Evolutionary conservation across 2,888 invertebrate species (phyloP), one percentile per base, ranked within the genome.

Genomic region (Heliconius cydno): DNA sequence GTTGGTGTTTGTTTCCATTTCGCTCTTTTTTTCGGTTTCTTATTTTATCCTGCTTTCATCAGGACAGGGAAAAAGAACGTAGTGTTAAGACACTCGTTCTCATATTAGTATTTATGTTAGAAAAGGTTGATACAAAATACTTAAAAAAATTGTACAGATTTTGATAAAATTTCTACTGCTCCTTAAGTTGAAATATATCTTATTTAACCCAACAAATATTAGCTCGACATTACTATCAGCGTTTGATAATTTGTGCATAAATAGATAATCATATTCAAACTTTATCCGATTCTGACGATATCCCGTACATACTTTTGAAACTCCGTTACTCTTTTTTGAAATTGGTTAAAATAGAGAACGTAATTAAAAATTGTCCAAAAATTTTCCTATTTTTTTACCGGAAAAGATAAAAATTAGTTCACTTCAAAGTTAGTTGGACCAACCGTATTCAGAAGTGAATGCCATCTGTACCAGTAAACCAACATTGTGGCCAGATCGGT

Each of bases 1-100:
- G 85, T 84, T 68, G n/a, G 73, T 79, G 80, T 79, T 79, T 80
- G 83, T 82, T 79, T 78, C 80, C 84, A 82, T 83, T 83, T 15
- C 25, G 25, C n/a, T 15, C 25, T 13, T 70, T 41, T n/a, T 13
- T 70, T 25, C 7, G 34, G 34, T 68, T 38, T 22, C 19, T 34
- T 41, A 38, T 41, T n/a, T 38, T n/a, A 38, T 13, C 7, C 2
- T 4, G 0, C 13, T 25, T 25, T 52, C 7, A 52, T 0, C 19
- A 52, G 7, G 19, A 7, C 2, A 52, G 0, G 12, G 5, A 25
- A 13, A 5, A 1, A 0, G n/a, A 2, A 5, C 12, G 25, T 63
- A 6, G 6, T 63, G 25, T 63, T 63, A 25, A 63, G n/a, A 60
- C n/a, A 60, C 60, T 60, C 3, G 46, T 19, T 52, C 19, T 52